Conservation (phyloP, 2,113 vertebrate genomes). For the Petaurus breviceps region DNA sequence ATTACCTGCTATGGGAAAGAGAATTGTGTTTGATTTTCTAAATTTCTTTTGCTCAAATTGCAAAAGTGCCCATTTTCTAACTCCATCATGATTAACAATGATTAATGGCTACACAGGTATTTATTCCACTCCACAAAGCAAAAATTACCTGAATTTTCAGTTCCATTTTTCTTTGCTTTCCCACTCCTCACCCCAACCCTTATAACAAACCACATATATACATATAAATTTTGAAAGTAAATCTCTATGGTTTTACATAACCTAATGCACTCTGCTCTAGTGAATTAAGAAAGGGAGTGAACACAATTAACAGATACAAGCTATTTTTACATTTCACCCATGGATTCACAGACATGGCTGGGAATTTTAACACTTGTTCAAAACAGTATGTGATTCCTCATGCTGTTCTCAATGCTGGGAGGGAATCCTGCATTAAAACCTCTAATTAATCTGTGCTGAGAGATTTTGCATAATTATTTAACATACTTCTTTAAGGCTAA, state of each 20-base stretch:
- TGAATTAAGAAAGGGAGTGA: constrained; percentile 66
- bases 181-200: neutral
- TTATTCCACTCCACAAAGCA: neutral
- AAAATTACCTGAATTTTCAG: neutral
- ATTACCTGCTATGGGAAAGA: neutral
- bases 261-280: constrained; percentile 57
- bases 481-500: constrained; percentile 70
- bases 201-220: neutral
- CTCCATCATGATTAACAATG: neutral
- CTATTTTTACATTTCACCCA: constrained; percentile 76
- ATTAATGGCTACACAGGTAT: neutral
- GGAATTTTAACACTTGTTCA: constrained; percentile 78
- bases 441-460: constrained; percentile 68
- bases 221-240: constrained; percentile 37
- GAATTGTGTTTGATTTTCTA: neutral
- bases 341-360: constrained; percentile 75
- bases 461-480: constrained; percentile 74
- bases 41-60: neutral
- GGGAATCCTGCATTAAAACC: constrained; percentile 67
- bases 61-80: neutral
- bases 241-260: constrained; percentile 72
- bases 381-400: constrained; percentile 74
- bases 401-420: constrained; percentile 54
- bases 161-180: neutral
- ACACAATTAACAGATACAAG: constrained; percentile 76